Conservation (phyloP, 37 sponge, comb jelly and placozoan species). For the Theonella swinhoei region DNA sequence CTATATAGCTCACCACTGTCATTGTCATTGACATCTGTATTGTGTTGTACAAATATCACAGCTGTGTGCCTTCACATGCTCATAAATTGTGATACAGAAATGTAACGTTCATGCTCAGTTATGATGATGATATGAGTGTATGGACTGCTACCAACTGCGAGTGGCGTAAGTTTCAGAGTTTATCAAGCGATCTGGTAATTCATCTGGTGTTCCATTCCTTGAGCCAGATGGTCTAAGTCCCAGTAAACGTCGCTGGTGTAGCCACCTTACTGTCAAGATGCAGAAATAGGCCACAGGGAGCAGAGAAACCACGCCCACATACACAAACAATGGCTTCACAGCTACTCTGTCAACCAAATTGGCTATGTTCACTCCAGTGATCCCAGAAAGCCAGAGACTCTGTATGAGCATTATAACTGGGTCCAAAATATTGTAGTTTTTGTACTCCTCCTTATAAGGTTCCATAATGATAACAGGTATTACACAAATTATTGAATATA, state of each 20-base stretch:
- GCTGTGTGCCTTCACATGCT: too few relatives aligned
- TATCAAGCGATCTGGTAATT: too few relatives aligned
- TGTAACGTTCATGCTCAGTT: too few relatives aligned
- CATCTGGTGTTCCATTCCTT: too few relatives aligned
- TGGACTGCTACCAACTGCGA: too few relatives aligned
- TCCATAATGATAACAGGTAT: background rate
- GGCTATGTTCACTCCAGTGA: background rate
- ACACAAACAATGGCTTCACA: background rate
- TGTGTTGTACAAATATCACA: too few relatives aligned
- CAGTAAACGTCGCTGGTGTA: background rate
- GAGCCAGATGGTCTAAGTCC: too few relatives aligned
- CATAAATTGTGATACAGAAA: too few relatives aligned
- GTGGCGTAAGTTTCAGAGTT: too few relatives aligned
- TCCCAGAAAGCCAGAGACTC: background rate
- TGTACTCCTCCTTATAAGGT: slow-evolving; percentile 8
- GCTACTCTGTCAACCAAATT: background rate
- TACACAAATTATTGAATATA: background rate
- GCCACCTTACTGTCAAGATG: background rate
- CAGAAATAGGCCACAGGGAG: background rate
- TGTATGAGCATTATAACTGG: background rate
- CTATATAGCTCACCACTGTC: too few relatives aligned
- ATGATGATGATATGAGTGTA: too few relatives aligned
- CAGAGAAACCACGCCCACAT: background rate
- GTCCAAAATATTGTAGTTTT: background rate
- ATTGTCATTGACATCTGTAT: too few relatives aligned